Base-by-base conservation (phyloP, 2,888 invertebrate species). In the Baronia brevicornis region DNA sequence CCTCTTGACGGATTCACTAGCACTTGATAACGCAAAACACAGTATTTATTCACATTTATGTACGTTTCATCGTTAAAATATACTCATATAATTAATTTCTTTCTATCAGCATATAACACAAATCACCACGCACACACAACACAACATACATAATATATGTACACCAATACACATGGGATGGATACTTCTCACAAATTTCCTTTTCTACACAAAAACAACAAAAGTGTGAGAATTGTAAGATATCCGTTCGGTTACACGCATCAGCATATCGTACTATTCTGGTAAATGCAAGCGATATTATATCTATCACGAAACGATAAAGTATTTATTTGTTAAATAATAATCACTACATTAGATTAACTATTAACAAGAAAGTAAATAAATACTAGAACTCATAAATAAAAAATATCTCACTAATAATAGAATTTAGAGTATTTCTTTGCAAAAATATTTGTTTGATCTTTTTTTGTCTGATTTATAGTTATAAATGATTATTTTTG, bases 111-210 rank as follows among this genome's bases (percentile, higher is more conserved):
- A 72, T 82, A 65, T 72, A 84, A 79, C 78, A 82, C 84, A 84
- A 84, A 84, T 85, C 82, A 82, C 84, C 84, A 84, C 82, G 84
- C 82, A 84, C 84, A 82, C 84, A 84, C 78, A 79, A 82, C 80
- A 82, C 74, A 79, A 82, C 75, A 78, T 69, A 80, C 67, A 69
- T 68, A 60, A 43, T 53, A 51, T 50, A 43, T 48, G 43, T 60
- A 67, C 62, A 67, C 60, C 60, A 65, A 63, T 67, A 70, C 69
- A 70, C 69, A 67, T 54, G 53, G 53, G 51, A 54, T 53, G 51
- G 46, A 51, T 54, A 49, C 47, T 49, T 54, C 52, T 53, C 50
- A 53, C 50, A 48, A 54, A 53, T 50, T 51, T 54, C 51, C 51
- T 53, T 51, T 54, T 52, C 54, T 51, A 54, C 49, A 55, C 51